Evolutionary conservation across 2,797 vertebrate genomes (phyloP), one percentile per base, ranked within the genome.

Genomic region (Hozukius guyotensis): DNA sequence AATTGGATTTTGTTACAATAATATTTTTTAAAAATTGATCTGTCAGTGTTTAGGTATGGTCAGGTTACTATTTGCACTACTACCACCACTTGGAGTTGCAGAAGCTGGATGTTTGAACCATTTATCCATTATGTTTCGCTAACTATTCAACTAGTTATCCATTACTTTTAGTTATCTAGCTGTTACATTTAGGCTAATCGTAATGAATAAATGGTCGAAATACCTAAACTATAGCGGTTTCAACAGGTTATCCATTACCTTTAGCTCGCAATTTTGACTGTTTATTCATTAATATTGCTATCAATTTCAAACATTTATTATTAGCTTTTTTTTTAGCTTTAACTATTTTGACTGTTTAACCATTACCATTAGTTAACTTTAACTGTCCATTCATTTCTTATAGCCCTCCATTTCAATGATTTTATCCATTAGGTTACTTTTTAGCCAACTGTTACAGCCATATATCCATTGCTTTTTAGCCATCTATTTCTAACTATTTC

Each of bases 1-100:
- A 4, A 42, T 6, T 25, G 14, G 0, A 8, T 20, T 10, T 1
- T 0, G 10, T 49, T 10, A 12, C 0, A 10, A 10, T 20, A 7
- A 27, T 34, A 18, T n/a, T 59, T 27, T 29, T 2, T 13, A 42
- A 29, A n/a, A 38, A 25, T 38, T 38, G 1, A 38, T 27, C 11
- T 13, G 24, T 42, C 10, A 46, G 34, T 16, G 34, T 64, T 16
- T 8, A 62, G 16, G 5, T 60, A 32, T 34, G 60, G 60, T 34
- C 10, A 62, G 8, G 6, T 61, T n/a, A 2, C 0, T 4, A 34
- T 22, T 34, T 8, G 0, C 1, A 62, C 22, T n/a, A 18, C 57
- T 62, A 63, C 1, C 14, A 16, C 22, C n/a, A 62, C 6, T 64
- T 42, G 38, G 38, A 42, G 38, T 16, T 42, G 38, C 38, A 16